Evolutionary conservation across 2,797 vertebrate genomes (phyloP).

Genomic region (Sorex maritimensis): DNA sequence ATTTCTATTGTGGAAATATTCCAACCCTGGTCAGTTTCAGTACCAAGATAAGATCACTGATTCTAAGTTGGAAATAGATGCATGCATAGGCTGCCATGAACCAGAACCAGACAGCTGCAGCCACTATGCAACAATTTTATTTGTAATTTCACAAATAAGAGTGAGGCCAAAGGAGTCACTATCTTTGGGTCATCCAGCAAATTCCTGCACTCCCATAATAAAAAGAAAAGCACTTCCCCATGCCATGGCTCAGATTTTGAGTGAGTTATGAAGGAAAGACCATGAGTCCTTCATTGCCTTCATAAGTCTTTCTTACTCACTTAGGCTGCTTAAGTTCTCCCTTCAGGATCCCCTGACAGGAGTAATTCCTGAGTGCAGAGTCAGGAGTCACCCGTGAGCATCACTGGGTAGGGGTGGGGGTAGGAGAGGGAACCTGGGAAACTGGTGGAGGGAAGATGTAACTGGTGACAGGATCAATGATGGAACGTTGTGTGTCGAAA

Average conservation of each 20-base stretch:
- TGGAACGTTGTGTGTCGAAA: no score
- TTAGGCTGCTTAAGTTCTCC: neutral
- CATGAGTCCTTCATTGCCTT: neutral
- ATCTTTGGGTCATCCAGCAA: neutral
- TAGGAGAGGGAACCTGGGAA: no score
- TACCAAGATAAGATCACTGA: constrained; percentile 25
- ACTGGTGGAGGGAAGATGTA: no score
- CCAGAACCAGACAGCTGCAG: neutral
- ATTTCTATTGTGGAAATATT: constrained; percentile 24
- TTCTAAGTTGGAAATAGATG: neutral
- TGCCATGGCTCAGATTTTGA: neutral
- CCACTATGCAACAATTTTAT: neutral
- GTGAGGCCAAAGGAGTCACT: neutral
- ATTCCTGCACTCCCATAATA: neutral
- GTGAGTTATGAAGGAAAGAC: neutral
- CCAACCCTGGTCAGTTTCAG: neutral
- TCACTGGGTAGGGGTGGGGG: no score
- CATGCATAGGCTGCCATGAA: neutral
- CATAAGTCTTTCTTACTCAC: neutral
- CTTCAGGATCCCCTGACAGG: neutral
- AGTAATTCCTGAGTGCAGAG: no score
- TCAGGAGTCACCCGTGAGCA: no score
- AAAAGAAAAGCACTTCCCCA: neutral
- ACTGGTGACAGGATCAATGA: no score
- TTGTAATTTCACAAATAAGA: neutral